Conservation (phyloP, 1,140 invertebrate genomes). For the Megathymus violae region DNA sequence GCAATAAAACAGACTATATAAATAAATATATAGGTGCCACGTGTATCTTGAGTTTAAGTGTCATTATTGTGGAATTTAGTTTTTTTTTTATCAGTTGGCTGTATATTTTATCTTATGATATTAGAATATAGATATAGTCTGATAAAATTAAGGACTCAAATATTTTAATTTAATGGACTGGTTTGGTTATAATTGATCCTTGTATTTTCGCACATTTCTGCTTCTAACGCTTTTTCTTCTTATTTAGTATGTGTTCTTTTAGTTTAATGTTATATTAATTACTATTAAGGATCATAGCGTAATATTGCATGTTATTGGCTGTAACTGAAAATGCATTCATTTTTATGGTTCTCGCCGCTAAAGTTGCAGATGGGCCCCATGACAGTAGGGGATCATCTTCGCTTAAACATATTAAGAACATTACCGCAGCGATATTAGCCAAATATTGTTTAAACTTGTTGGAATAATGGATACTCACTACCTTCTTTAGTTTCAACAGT, state of each 20-base stretch:
- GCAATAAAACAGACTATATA: background rate
- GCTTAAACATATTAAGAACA: too few relatives aligned
- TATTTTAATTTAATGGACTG: background rate
- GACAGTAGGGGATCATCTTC: too few relatives aligned
- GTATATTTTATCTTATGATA: conserved; percentile 47
- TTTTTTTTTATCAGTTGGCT: conserved; percentile 36
- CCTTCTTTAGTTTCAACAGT: too few relatives aligned
- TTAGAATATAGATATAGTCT: conserved; percentile 37
- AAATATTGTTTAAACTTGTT: too few relatives aligned
- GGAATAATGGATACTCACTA: too few relatives aligned
- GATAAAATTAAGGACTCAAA: background rate
- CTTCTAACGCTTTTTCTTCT: conserved; percentile 46
- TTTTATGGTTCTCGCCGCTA: too few relatives aligned
- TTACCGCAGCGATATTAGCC: too few relatives aligned
- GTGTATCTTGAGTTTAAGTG: conserved; percentile 40
- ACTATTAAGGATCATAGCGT: conserved; percentile 35
- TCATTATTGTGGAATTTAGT: conserved; percentile 34
- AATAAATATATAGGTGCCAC: conserved; percentile 35
- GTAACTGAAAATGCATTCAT: too few relatives aligned
- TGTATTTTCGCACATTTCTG: conserved; percentile 32
- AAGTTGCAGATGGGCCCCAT: too few relatives aligned
- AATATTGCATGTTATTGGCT: conserved; percentile 38
- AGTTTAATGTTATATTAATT: conserved; percentile 64
- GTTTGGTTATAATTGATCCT: background rate
- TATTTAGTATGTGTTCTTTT: conserved; percentile 62